Base-by-base conservation (phyloP, 2,797 vertebrate species). In the Sebastiscus tertius region DNA sequence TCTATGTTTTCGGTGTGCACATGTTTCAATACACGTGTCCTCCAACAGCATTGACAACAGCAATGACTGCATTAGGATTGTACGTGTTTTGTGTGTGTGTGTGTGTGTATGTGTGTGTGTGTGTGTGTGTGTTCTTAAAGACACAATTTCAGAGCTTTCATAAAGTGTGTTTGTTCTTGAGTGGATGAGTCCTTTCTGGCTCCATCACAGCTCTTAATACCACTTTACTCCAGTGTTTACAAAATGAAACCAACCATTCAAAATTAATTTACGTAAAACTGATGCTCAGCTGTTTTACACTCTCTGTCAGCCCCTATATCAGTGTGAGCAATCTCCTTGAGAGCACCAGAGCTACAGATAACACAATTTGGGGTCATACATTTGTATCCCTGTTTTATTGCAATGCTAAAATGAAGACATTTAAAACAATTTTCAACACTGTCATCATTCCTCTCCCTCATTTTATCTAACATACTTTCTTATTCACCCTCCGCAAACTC, bases 361-460 rank as follows among this genome's bases (percentile, higher is more conserved):
- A 85, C 27, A 8, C 31, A 39, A 67, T 75, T 60, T 69, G 36
- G 39, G 24, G 16, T 54, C 55, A 27, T 39, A n/a, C 2, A 24
- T 85, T 64, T 42, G 20, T 66, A 18, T 42, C 36, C 6, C 63
- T 58, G 33, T 52, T 85, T 80, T 80, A 81, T 87, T 75, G 74
- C 26, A 42, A 42, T 62, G 27, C 67, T 63, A 22, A 79, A 67
- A 72, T 76, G 16, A 24, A 31, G n/a, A 69, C 11, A 60, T 61
- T 63, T 70, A 76, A 85, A 61, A 33, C 55, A 29, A 56, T 86
- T 82, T 85, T 69, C 11, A 62, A 75, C 6, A 59, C 8, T 61
- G 36, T 63, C 59, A 34, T 52, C 14, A 20, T 52, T 26, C 52
- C 13, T 59, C 61, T 79, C 22, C 65, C 64, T 69, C 33, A 54